A percentile compares a stretch with the other conserved stretches of the same genome.
phyloP scores from a whole-genome alignment of 1,140 invertebrate genomes.

The Holotrichia oblita region DNA sequence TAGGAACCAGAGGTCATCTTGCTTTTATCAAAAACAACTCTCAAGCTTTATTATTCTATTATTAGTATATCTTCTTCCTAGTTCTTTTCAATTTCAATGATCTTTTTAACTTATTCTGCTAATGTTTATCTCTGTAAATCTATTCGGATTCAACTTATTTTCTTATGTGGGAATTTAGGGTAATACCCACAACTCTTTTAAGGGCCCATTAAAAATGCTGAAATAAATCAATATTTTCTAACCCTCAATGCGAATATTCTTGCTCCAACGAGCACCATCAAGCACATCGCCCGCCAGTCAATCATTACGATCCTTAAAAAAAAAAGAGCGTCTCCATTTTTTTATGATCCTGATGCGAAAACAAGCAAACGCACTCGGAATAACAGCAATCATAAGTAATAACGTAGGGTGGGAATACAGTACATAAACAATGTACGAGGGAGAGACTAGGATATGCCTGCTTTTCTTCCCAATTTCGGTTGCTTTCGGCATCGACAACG shows the following conservation, averaged over 20 bases:
- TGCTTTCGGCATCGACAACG: background rate
- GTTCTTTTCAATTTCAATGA: too few relatives aligned
- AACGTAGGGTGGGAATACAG: background rate
- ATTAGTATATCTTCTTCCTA: too few relatives aligned
- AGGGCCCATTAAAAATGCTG: too few relatives aligned
- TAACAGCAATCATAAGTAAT: conserved; percentile 36
- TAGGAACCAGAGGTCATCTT: too few relatives aligned
- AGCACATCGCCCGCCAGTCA: background rate
- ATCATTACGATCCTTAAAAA: background rate
- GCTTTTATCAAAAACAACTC: too few relatives aligned
- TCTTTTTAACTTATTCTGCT: too few relatives aligned
- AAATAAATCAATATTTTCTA: background rate
- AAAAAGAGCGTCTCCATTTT: background rate
- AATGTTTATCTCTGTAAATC: too few relatives aligned
- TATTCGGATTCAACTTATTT: too few relatives aligned
- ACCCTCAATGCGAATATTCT: background rate
- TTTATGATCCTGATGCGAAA: background rate
- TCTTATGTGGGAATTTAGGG: too few relatives aligned
- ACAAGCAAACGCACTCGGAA: conserved; percentile 39
- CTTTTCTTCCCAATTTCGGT: background rate
- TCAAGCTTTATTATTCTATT: too few relatives aligned
- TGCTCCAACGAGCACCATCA: background rate
- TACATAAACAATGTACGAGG: conserved; percentile 15
- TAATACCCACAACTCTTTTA: too few relatives aligned
- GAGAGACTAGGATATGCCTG: background rate